These are phyloP conservation scores for Uromys caudimaculatus DNA, from an alignment of 2,797 vertebrate species.

Conservation along the genomic window DNA sequence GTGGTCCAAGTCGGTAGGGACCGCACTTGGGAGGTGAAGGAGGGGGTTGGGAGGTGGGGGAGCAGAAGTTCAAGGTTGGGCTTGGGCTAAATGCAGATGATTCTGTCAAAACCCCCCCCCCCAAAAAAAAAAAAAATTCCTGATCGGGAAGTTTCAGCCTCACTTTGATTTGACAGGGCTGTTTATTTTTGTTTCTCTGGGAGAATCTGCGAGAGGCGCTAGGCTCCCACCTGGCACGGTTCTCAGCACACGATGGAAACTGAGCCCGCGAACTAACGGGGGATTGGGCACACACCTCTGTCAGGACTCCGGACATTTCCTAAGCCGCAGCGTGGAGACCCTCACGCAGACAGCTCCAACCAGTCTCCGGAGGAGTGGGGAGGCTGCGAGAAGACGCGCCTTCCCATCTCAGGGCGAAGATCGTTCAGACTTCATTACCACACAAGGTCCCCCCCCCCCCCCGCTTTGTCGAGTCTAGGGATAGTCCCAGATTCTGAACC, in stretches of 20 bases:
- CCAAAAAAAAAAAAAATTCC: background rate
- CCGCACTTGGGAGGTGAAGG: background rate
- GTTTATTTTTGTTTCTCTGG: slow-evolving; percentile 71
- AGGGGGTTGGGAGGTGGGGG: background rate
- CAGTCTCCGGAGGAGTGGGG: background rate
- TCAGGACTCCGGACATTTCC: background rate
- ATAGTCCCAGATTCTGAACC: accelerated
- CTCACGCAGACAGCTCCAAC: accelerated
- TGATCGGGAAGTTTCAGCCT: background rate
- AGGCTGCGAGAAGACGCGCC: accelerated
- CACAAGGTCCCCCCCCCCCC: no score
- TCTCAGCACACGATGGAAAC: background rate
- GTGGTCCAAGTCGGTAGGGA: background rate
- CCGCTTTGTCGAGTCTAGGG: background rate
- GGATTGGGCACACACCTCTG: background rate
- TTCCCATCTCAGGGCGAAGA: accelerated
- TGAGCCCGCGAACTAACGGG: background rate
- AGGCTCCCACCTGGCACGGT: background rate
- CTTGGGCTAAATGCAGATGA: background rate
- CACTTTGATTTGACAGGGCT: slow-evolving; percentile 29
- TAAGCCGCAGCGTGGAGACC: background rate
- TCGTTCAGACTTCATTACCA: accelerated
- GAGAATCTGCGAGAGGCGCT: background rate
- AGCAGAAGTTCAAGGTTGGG: background rate
- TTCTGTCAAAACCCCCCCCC: background rate